These are phyloP conservation scores for Caerostris extrusa DNA, from an alignment of 1,140 invertebrate genomes.

Conservation along the genomic window DNA sequence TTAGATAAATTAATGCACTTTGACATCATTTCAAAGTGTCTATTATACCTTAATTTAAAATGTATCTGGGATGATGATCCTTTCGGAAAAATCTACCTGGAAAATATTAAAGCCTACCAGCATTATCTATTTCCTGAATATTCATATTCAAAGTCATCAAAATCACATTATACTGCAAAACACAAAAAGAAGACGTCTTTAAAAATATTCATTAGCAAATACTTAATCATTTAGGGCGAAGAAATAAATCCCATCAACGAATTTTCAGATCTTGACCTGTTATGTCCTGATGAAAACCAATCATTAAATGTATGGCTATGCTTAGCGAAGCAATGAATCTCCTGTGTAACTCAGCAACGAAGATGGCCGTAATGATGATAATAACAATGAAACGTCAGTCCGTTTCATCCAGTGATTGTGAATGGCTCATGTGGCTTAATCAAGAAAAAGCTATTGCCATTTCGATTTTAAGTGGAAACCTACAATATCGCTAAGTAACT, in stretches of 20 bases:
- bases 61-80: too few species aligned
- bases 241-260: neutral
- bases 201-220: neutral
- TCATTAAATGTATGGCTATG: neutral
- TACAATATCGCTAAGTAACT: conserved; percentile 21
- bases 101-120: neutral
- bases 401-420: neutral
- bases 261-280: neutral
- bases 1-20: too few species aligned
- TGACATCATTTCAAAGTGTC: too few species aligned
- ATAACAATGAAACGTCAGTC: conserved; percentile 13
- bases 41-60: too few species aligned
- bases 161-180: neutral
- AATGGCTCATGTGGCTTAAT: neutral
- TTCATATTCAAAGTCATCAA: neutral
- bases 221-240: neutral
- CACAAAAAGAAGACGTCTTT: neutral
- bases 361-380: conserved; percentile 13
- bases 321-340: conserved; percentile 7
- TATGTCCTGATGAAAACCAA: neutral
- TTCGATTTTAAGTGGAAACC: neutral
- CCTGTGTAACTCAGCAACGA: neutral
- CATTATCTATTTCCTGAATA: neutral
- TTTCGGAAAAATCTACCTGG: too few species aligned
- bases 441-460: conserved; percentile 17